Percentiles rank a stretch among this genome's conserved stretches.
phyloP scores from a whole-genome alignment of 2,113 vertebrate species.

The Nanorana parkeri region DNA sequence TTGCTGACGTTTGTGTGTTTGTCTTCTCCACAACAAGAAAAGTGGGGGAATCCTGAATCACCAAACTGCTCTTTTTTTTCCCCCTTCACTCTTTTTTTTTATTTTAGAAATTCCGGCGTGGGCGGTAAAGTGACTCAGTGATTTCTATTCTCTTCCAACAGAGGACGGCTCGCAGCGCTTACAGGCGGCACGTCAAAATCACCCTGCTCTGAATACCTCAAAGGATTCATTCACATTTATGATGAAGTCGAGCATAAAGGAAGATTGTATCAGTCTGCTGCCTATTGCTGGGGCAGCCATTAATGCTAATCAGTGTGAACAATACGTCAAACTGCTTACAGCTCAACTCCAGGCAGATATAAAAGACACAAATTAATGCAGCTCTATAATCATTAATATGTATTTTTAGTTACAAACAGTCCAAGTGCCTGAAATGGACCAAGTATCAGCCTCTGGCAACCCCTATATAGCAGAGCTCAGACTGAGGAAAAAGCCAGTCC shows the following conservation, averaged over 20 bases:
- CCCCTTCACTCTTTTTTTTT: slow-evolving; percentile 65
- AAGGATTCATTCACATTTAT: slow-evolving; percentile 16
- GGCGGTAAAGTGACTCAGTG: slow-evolving; percentile 79
- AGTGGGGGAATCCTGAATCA: slow-evolving; percentile 74
- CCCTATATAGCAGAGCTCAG: too few relatives aligned
- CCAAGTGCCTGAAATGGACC: too few relatives aligned
- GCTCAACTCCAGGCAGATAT: too few relatives aligned
- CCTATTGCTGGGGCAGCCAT: not conserved
- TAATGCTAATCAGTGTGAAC: too few relatives aligned
- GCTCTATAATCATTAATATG: too few relatives aligned
- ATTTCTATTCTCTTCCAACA: slow-evolving; percentile 62
- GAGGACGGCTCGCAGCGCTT: not conserved
- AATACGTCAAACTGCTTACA: too few relatives aligned
- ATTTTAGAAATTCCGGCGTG: slow-evolving; percentile 74
- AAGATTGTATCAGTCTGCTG: not conserved
- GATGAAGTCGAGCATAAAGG: not conserved
- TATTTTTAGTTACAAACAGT: too few relatives aligned
- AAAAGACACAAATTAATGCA: too few relatives aligned
- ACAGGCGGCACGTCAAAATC: not conserved
- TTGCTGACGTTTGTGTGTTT: slow-evolving; percentile 67
- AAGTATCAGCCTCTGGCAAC: too few relatives aligned
- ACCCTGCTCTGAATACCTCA: not conserved
- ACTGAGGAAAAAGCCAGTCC: too few relatives aligned
- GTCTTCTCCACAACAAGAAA: slow-evolving; percentile 69
- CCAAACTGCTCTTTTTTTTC: slow-evolving; percentile 57